phyloP scores from a whole-genome alignment of 2,113 vertebrate species.

The Propithecus coquereli region DNA sequence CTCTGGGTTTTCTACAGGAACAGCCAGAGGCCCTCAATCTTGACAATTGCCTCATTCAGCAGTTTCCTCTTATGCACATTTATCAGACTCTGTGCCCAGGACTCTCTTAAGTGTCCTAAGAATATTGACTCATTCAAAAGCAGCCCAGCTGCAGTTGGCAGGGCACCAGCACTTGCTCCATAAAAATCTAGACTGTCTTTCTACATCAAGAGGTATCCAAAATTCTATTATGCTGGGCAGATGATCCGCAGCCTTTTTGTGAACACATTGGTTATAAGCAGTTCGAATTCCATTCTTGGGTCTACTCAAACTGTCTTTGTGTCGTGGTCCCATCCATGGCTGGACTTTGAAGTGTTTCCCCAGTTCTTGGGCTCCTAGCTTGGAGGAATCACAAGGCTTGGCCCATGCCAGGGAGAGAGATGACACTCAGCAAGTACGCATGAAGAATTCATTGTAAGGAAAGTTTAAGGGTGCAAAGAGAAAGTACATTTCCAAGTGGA shows the following conservation, averaged over 20 bases:
- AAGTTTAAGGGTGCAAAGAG: too few species aligned
- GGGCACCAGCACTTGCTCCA: background rate
- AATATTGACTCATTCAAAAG: conserved; percentile 10
- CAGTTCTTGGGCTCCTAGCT: too few species aligned
- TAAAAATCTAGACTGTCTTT: background rate
- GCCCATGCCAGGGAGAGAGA: too few species aligned
- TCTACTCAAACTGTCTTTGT: background rate
- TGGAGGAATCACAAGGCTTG: too few species aligned
- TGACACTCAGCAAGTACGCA: too few species aligned
- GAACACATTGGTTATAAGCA: background rate
- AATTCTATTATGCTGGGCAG: background rate
- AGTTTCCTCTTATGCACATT: conserved; percentile 11
- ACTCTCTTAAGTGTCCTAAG: conserved; percentile 10
- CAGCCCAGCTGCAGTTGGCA: background rate
- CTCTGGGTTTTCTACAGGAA: conserved; percentile 44
- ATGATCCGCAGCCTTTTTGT: background rate
- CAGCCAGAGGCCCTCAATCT: background rate
- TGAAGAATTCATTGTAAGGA: too few species aligned
- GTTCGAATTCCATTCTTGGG: background rate
- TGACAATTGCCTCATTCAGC: background rate
- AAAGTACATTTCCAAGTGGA: too few species aligned
- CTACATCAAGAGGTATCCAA: background rate
- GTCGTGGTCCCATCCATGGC: too few species aligned
- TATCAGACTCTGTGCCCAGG: conserved; percentile 1
- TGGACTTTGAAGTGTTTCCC: too few species aligned